phyloP scores from a whole-genome alignment of 2,888 invertebrate species.

The Rotaria socialis region DNA sequence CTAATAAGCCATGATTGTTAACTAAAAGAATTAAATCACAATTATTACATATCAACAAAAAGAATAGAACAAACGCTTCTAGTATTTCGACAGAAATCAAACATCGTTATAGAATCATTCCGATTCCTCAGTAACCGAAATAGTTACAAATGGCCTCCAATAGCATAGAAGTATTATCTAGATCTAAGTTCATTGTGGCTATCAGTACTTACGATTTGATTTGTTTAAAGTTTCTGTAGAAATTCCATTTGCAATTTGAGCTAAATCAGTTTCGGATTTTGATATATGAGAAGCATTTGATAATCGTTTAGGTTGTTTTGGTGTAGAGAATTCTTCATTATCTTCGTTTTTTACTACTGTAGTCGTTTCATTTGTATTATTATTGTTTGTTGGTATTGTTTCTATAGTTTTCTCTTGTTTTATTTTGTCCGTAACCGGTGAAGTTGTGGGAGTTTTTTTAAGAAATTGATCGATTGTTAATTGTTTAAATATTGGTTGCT shows the following conservation, averaged over 20 bases:
- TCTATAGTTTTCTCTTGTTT: neutral
- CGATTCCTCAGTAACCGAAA: too few relatives aligned
- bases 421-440: neutral
- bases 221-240: neutral
- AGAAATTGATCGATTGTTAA: conserved; percentile 25
- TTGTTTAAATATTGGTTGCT: conserved; percentile 15
- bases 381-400: neutral
- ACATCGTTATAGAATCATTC: too few relatives aligned
- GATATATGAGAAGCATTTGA: neutral
- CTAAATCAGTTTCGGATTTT: neutral
- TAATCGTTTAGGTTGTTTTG: neutral
- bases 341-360: neutral
- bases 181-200: too few relatives aligned
- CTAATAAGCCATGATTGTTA: neutral
- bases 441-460: neutral
- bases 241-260: neutral
- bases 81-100: too few relatives aligned
- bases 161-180: too few relatives aligned
- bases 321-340: neutral
- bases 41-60: neutral
- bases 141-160: too few relatives aligned
- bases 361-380: neutral
- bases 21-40: neutral
- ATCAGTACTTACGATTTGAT: neutral
- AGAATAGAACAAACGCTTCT: too few relatives aligned